Base-by-base conservation (phyloP, 2,113 vertebrate genomes). In the Hippocampus guttulatus region DNA sequence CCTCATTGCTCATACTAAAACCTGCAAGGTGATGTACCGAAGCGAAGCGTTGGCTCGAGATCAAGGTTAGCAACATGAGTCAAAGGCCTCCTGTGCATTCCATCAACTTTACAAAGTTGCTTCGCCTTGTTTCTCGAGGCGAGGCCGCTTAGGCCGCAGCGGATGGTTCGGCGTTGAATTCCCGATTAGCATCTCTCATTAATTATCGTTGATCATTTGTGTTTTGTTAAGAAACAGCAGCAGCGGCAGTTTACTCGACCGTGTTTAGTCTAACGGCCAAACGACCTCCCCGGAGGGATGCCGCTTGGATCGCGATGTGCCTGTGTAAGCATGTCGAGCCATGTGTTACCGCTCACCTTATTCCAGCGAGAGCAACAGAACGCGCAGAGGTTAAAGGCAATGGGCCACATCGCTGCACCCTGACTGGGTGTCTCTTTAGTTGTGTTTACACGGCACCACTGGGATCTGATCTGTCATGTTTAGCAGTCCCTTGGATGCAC, bases 301-400 rank as follows among this genome's bases (percentile, higher is more conserved):
- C 63, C 68, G 73, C 41, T 67, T 58, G 70, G 52, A 52, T 66
- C 41, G 68, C 75, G 78, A 57, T 82, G 71, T 81, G 84, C 83
- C 69, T 85, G 81, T 77, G 78, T 86, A 79, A 87, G 86, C 86
- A 87, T 68, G 81, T 86, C 73, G 61, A 74, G 38, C 58, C 83
- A 81, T 85, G 81, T 85, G 81, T 82, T 74, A 63, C 67, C 30
- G 55, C 73, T 68, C 33, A 58, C 12, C 43, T 30, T 27, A 58
- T 75, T 81, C 76, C 75, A 71, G 63, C 52, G 76, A 79, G 75
- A 84, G 64, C 58, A 64, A 25, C n/a, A 67, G 70, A 81, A 70
- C 75, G 74, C 12, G 27, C 68, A 75, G 84, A 90, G 84, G 88
- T 88, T 81, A 80, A 81, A 77, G 70, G 77, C 75, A 88, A 86